A percentile compares a stretch with the other conserved stretches of the same genome.
Conservation (phyloP, 2,797 vertebrate genomes). For the Sarcophilus harrisii region DNA sequence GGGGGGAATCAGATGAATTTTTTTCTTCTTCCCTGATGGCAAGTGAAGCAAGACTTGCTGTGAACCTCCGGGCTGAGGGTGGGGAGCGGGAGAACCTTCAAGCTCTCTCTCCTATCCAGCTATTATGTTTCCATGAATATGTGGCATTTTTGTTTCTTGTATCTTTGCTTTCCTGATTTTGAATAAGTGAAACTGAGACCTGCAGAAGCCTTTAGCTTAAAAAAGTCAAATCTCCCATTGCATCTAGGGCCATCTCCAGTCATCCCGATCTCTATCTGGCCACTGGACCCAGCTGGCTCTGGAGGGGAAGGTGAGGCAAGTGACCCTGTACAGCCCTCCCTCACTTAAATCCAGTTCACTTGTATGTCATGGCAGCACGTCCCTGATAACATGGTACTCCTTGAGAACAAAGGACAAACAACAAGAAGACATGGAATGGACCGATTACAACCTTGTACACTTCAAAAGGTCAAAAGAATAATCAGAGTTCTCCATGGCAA, state of each 20-base stretch:
- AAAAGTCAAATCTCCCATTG: neutral
- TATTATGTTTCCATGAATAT: neutral
- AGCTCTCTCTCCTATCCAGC: neutral
- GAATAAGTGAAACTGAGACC: neutral
- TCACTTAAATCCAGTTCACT: too few relatives aligned
- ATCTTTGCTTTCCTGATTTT: neutral
- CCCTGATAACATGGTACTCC: too few relatives aligned
- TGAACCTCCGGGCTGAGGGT: neutral
- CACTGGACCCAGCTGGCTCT: too few relatives aligned
- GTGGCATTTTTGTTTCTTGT: neutral
- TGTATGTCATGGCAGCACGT: too few relatives aligned
- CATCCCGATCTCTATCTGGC: too few relatives aligned
- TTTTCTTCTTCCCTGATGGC: neutral
- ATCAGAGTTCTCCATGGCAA: neutral
- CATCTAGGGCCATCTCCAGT: too few relatives aligned
- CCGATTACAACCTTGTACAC: too few relatives aligned
- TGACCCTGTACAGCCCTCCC: too few relatives aligned
- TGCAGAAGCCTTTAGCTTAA: neutral
- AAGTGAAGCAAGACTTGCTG: neutral
- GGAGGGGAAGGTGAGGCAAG: too few relatives aligned
- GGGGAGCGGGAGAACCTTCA: neutral
- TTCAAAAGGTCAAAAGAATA: neutral
- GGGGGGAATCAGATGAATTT: neutral
- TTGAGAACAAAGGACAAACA: too few relatives aligned
- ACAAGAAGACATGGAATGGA: too few relatives aligned